Base-by-base conservation (phyloP, 2,797 vertebrate genomes). In the Podarcis siculus region DNA sequence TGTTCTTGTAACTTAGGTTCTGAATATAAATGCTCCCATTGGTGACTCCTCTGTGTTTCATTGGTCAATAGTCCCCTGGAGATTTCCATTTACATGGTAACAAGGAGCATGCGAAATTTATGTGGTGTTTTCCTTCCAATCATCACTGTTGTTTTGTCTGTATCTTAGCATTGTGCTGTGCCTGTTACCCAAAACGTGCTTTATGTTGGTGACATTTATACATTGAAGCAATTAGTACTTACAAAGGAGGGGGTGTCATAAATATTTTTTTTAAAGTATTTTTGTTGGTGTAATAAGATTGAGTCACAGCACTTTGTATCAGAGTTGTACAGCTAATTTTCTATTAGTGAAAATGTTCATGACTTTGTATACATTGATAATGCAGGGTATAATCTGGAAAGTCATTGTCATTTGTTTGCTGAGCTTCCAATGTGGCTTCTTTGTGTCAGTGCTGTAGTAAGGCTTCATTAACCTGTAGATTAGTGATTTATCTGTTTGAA, bases 21-120 rank as follows among this genome's bases (percentile, higher is more conserved):
- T 32, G 79, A 91, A 92, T 85, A 88, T 90, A 90, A 93, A 92
- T 93, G 89, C 61, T 1, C 72, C 90, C 72, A 30, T 92, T 91
- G 92, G 83, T 83, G 69, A 15, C 88, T 87, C 66, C 21, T 0
- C 2, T 45, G 69, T 91, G 12, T 32, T 81, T 55, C 49, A 64
- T 79, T 0, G n/a, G 73, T 75, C 13, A 75, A 75, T 45, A 66
- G 83, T 86, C 32, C 86, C 13, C 85, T 89, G n/a, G 23, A 2
- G 32, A 13, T 86, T 93, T 0, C 0, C 37, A 66, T 90, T 93
- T 91, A 49, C 89, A 72, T 23, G 72, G 64, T 86, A 78, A 30
- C 55, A 87, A 90, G 35, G 10, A 89, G 49, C 30, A 89, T 86
- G 35, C 76, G 79, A 89, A 92, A 8, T 88, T 91, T 90, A 79